A percentile compares a stretch with the other conserved stretches of the same genome.
These are phyloP conservation scores for Euura saliciscinereae DNA, from an alignment of 1,140 invertebrate species.

Conservation along the genomic window DNA sequence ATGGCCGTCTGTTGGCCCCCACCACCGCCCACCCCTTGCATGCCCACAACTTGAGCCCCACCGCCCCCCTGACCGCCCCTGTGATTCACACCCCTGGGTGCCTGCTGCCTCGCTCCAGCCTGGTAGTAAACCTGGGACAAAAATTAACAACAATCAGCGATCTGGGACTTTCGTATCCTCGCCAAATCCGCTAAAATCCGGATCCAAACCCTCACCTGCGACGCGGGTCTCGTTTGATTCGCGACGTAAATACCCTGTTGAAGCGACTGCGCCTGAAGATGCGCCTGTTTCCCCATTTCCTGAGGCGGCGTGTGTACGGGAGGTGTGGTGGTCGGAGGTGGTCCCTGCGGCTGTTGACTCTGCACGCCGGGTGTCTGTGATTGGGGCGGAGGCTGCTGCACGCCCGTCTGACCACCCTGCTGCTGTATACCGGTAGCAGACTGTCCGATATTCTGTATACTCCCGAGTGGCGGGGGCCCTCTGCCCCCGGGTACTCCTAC, in stretches of 20 bases:
- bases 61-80: slow-evolving; percentile 43
- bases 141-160: not conserved
- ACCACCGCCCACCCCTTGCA: slow-evolving; percentile 39
- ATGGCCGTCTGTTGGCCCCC: slow-evolving; percentile 46
- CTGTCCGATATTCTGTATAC: slow-evolving; percentile 51
- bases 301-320: slow-evolving; percentile 48
- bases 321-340: slow-evolving; percentile 46
- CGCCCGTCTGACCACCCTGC: slow-evolving; percentile 42
- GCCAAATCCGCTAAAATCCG: no score
- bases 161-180: no score
- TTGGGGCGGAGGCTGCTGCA: slow-evolving; percentile 45
- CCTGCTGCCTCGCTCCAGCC: slow-evolving; percentile 43
- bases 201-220: slow-evolving; percentile 35
- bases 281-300: slow-evolving; percentile 56
- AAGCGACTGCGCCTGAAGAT: slow-evolving; percentile 44
- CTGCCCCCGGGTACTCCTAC: slow-evolving; percentile 54
- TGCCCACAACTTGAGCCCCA: slow-evolving; percentile 41
- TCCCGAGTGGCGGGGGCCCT: slow-evolving; percentile 47
- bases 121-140: slow-evolving; percentile 43
- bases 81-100: slow-evolving; percentile 44
- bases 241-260: slow-evolving; percentile 41
- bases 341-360: slow-evolving; percentile 45
- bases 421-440: slow-evolving; percentile 44
- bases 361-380: slow-evolving; percentile 46
- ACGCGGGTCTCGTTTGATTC: slow-evolving; percentile 37